Base-by-base conservation (phyloP, 1,140 invertebrate species). In the Gonioctena quinquepunctata region DNA sequence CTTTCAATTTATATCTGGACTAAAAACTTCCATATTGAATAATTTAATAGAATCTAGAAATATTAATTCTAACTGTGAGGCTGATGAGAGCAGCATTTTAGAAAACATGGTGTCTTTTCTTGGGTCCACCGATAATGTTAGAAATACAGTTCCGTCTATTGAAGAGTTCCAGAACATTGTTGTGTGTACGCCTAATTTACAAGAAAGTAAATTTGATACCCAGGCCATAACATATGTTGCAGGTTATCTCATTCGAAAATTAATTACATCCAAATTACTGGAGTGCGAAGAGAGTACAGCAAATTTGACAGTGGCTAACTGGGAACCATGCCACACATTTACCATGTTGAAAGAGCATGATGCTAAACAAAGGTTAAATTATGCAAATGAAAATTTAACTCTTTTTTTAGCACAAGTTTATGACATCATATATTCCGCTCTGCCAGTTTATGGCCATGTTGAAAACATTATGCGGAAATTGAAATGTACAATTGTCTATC, bases 21-120 rank as follows among this genome's bases (percentile, higher is more conserved):
- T 66, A 25, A 70, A 70, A 66, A 70, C 68, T 16, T 69, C 21
- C 28, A 62, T 70, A 23, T n/a, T 70, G 13, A 69, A 69, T 56
- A 64, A 64, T 54, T 50, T 69, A 54, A 42, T 21, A 19, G n/a
- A 21, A 27, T 50, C 68, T 5, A 18, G 4, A 11, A 48, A 21
- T 16, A 19, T 18, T 16, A 54, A 56, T 26, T 64, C 22, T 21
- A 64, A 64, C 28, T 69, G 68, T 69, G 48, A 69, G 27, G 48
- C 54, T 52, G 68, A 69, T 64, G 23, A n/a, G 8, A 18, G 61
- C 28, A 28, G 8, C 23, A 21, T 52, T 26, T 52, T 64, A 49
- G 59, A 52, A 8, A 69, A 69, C 52, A 16, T 69, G 67, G 28
- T 42, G 28, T 7, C 28, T 42, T 42, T 42, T 42, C 28, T 42